Evolutionary conservation across 2,113 vertebrate genomes (phyloP).

Genomic region (Melanotaenia duboulayi): DNA sequence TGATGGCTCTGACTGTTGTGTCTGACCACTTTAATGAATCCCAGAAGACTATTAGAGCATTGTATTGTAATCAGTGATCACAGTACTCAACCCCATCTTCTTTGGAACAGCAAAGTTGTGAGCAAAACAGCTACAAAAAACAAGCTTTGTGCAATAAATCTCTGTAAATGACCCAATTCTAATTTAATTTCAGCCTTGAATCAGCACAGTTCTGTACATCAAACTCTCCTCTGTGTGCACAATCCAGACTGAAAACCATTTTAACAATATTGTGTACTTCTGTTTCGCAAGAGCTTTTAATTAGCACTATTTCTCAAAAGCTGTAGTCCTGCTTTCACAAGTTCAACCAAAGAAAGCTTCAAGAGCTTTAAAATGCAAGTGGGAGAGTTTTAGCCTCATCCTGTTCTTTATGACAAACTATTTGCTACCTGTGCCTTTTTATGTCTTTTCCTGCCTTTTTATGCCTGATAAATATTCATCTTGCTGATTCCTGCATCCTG

Average conservation of each 20-base stretch:
- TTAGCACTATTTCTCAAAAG: too few relatives aligned
- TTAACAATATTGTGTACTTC: too few relatives aligned
- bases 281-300: too few relatives aligned
- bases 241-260: too few relatives aligned
- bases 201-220: too few relatives aligned
- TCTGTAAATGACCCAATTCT: too few relatives aligned
- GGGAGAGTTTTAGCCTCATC: conserved; percentile 18
- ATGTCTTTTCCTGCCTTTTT: conserved; percentile 31
- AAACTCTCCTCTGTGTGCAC: too few relatives aligned
- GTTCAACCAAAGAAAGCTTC: neutral
- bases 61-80: conserved; percentile 28
- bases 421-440: conserved; percentile 40
- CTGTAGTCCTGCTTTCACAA: too few relatives aligned
- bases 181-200: too few relatives aligned
- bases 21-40: conserved; percentile 52
- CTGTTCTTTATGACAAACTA: conserved; percentile 36
- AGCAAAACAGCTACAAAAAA: too few relatives aligned
- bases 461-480: conserved; percentile 61
- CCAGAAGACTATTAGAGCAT: conserved; percentile 44
- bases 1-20: conserved; percentile 14
- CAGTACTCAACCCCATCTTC: conserved; percentile 7
- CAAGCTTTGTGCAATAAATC: too few relatives aligned
- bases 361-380: conserved; percentile 9
- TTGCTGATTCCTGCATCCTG: conserved; percentile 22
- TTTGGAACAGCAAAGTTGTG: too few relatives aligned